Evolutionary conservation across 2,797 vertebrate species (phyloP), one percentile per base, ranked within the genome.

Genomic region (Acomys russatus): DNA sequence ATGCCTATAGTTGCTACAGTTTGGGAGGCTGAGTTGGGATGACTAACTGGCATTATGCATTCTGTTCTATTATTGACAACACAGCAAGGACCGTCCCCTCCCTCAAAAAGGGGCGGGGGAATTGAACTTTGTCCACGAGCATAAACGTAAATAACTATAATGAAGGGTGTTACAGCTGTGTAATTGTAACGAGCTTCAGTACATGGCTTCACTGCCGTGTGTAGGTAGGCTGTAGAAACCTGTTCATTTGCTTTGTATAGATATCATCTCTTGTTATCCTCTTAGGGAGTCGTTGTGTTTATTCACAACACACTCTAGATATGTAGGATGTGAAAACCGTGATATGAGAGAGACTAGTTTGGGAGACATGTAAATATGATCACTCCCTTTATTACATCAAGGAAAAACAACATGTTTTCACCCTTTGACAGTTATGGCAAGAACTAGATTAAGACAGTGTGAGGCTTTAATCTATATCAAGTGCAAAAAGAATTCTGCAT

Each of bases 351-450:
- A 96, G 95, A 30, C 66, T 83, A 71, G 86, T 80, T 94, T 96
- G 91, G 91, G 83, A 96, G 96, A 97, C 79, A 77, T 96, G 87
- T 87, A 91, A 94, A 96, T 96, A 94, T n/a, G 59, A 35, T 93
- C 35, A 96, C 94, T 92, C 88, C 94, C 89, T 97, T 96, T 91
- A 88, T 70, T 80, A 94, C 44, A 93, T 71, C 86, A 97, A 94
- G 51, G 90, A 88, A 96, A 97, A 96, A 94, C 84, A 73, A 88
- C 28, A 88, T 90, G 64, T 11, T 85, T 90, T 86, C 30, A 86
- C 23, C 94, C 68, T 92, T 63, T 91, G 90, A 73, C 78, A 89
- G 95, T 96, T 96, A 95, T 59, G 33, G 54, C 76, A 92, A 91
- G 30, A 73, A 63, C 59, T 92, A 51, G 68, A 90, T 90, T 86